Percentiles rank a stretch among this genome's conserved stretches.
Evolutionary conservation across 1,140 invertebrate genomes (phyloP).

Genomic region (Philaenus spumarius): DNA sequence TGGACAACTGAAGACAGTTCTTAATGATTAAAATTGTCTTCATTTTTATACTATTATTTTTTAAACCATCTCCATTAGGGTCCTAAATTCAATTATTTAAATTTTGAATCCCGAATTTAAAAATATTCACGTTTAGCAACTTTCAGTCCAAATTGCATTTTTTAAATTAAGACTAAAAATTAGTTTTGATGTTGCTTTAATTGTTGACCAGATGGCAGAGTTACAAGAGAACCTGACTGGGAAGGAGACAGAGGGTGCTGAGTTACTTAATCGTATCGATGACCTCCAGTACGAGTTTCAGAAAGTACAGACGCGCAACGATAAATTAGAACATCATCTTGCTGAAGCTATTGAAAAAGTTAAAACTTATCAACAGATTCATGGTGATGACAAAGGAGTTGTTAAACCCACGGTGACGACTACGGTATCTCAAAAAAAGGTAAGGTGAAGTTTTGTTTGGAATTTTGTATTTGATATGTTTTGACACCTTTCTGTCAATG

Average conservation of each 20-base stretch:
- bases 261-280: slow-evolving; percentile 92
- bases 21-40: too few species aligned
- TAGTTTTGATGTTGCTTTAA: slow-evolving; percentile 12
- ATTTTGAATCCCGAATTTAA: too few species aligned
- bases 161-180: too few species aligned
- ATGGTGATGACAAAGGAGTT: slow-evolving; percentile 46
- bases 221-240: slow-evolving; percentile 85
- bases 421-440: slow-evolving; percentile 56
- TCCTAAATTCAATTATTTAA: too few species aligned
- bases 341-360: slow-evolving; percentile 86
- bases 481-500: too few species aligned
- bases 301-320: slow-evolving; percentile 79
- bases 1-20: too few species aligned
- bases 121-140: too few species aligned
- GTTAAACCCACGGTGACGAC: slow-evolving; percentile 45
- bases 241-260: slow-evolving; percentile 89
- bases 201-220: slow-evolving; percentile 63
- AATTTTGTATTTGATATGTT: too few species aligned
- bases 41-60: too few species aligned
- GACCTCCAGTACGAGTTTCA: slow-evolving; percentile 91
- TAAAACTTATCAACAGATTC: slow-evolving; percentile 74
- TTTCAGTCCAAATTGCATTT: too few species aligned
- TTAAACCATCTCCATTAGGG: too few species aligned
- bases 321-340: slow-evolving; percentile 85
- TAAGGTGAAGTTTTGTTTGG: slow-evolving; percentile 30